Evolutionary conservation across 2,888 invertebrate species (phyloP), one percentile per base, ranked within the genome.

Genomic region (Sclerodermus sp.): DNA sequence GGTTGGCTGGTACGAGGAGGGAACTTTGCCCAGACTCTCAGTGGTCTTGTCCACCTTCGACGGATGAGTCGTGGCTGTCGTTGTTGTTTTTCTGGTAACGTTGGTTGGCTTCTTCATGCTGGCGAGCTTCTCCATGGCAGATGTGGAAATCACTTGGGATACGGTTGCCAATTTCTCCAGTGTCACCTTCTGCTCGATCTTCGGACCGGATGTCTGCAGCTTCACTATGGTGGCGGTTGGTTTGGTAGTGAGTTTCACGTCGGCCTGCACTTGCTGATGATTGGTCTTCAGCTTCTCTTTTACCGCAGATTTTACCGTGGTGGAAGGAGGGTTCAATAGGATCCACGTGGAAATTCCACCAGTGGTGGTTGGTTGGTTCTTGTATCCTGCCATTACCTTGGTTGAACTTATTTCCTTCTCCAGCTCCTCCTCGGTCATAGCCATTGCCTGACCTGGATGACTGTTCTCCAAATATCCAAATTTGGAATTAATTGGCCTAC

Each of bases 341-440:
- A 90, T 86, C 90, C 90, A 90, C 0, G 90, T 90, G 0, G 89
- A 90, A 53, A 90, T 81, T 1, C 88, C 88, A 68, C 85, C 85
- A 46, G 83, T 83, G 17, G 83, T 83, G 42, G 82, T 89, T 49
- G 81, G 85, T 48, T 80, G 78, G 67, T 64, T 73, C 30, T 64
- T 60, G 8, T 62, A 44, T 1, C 66, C 69, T 0, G 66, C 62
- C n/a, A 66, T 65, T 2, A 67, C 10, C 32, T 64, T 58, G 3
- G 65, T 63, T 9, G 64, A 61, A 15, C 62, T 64, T 18, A 83
- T 70, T 67, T 81, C 82, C 45, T 79, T 77, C 67, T 85, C 84
- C 1, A 85, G 66, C 53, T 87, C 86, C 59, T 87, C 86, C 59
- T 84, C 81, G 1, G 84, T 82, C 5, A 88, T 77, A 0, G 87